Conservation (phyloP, 2,888 invertebrate genomes). For the Drosophila rellima region DNA sequence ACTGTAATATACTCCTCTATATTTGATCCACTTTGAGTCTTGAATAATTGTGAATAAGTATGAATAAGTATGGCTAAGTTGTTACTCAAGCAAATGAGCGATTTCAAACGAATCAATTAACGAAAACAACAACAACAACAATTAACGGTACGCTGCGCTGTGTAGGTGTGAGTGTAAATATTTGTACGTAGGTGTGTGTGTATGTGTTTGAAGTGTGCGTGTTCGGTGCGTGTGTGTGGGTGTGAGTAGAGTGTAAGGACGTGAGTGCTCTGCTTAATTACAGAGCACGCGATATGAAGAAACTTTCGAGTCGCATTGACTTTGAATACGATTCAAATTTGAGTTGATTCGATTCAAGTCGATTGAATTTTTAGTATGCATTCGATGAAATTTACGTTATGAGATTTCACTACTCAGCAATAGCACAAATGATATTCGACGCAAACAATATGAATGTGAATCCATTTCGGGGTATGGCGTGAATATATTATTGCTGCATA, state of each 20-base stretch:
- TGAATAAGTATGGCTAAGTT: conserved; percentile 26
- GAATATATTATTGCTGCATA: conserved; percentile 69
- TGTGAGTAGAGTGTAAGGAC: conserved; percentile 43
- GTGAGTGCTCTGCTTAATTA: conserved; percentile 41
- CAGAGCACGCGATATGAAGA: conserved; percentile 51
- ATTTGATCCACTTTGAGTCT: background rate
- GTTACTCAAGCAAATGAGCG: conserved; percentile 58
- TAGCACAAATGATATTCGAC: conserved; percentile 76
- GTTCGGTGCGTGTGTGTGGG: conserved; percentile 29
- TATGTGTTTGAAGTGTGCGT: conserved; percentile 5
- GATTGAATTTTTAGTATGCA: conserved; percentile 45
- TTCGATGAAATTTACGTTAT: conserved; percentile 84
- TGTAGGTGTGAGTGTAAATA: conserved; percentile 16
- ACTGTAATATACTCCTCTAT: background rate
- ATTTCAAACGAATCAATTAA: conserved; percentile 66
- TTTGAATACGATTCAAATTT: conserved; percentile 47
- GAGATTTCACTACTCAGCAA: conserved; percentile 83
- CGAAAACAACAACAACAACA: conserved; percentile 66
- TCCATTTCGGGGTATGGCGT: conserved; percentile 8
- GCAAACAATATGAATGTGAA: conserved; percentile 26
- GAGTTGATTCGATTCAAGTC: conserved; percentile 36
- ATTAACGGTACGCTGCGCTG: conserved; percentile 55
- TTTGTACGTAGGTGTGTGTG: conserved; percentile 11
- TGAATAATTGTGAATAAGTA: conserved; percentile 13
- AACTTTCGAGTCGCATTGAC: conserved; percentile 48